Base-by-base conservation (phyloP, 2,113 vertebrate species). In the Tetraodon nigroviridis region DNA sequence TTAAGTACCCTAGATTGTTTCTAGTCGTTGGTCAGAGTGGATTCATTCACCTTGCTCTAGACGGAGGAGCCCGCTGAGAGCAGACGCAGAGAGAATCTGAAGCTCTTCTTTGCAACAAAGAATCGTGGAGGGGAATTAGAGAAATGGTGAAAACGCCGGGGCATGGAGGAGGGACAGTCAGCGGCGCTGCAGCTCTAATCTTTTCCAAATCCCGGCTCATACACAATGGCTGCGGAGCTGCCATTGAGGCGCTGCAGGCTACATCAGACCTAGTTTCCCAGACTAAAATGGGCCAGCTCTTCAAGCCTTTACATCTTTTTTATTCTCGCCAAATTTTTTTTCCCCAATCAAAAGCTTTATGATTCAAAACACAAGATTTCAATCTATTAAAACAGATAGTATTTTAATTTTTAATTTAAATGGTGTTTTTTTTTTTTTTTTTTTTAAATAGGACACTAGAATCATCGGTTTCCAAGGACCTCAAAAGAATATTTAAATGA, bases 241-340 rank as follows among this genome's bases (percentile, higher is more conserved):
- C 58, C 46, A 81, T 58, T 70, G 76, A 79, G 73, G 54, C 57
- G 86, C 90, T 87, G 88, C 71, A 5, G 89, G 90, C 83, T 78
- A 88, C 83, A 84, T 71, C 57, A 90, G 90, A 90, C 90, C 90
- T 84, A 88, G 63, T 87, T 91, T 89, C 78, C 67, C 72, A 80
- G 74, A 84, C 71, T 71, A 69, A 87, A 90, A 89, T 85, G 81
- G 86, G 83, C 49, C 86, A 77, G 66, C 72, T 79, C 80, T 82
- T 75, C 32, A 46, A 79, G 73, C 75, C 64, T 69, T 76, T 56
- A 64, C 71, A 78, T 86, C 69, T 79, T 72, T 69, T 60, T 71
- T 80, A 58, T 63, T 18, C 5, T 83, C 54, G 73, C 42, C 61
- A 72, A 84, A 45, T 69, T 75, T 54, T 27, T 63, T 65, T 24